Evolutionary conservation across 2,113 vertebrate genomes (phyloP).

Genomic region (Albula goreensis): DNA sequence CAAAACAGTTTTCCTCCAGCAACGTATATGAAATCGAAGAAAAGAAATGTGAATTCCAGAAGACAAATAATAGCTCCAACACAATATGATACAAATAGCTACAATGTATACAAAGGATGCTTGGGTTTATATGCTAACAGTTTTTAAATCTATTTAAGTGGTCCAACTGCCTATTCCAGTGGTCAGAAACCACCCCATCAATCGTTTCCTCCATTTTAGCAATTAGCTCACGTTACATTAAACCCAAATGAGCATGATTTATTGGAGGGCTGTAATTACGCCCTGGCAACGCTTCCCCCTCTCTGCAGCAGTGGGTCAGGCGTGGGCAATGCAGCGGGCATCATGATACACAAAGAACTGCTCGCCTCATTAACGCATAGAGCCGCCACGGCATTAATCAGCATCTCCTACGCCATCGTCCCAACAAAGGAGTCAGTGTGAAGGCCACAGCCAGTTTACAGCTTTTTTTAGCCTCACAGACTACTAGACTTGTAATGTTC

Average conservation of each 20-base stretch:
- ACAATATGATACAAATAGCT: neutral
- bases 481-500: neutral
- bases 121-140: neutral
- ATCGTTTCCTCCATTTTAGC: constrained; percentile 31
- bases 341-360: constrained; percentile 20
- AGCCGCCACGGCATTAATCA: constrained; percentile 38
- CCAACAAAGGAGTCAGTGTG: neutral
- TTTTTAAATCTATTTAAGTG: constrained; percentile 20
- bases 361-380: constrained; percentile 36
- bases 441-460: constrained; percentile 11
- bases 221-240: constrained; percentile 41
- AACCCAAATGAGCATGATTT: constrained; percentile 46
- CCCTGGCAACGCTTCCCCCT: constrained; percentile 9
- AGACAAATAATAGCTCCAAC: no score
- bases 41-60: no score
- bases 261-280: constrained; percentile 40
- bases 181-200: constrained; percentile 28
- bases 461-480: neutral
- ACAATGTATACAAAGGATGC: neutral
- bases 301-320: neutral
- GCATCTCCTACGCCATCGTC: constrained; percentile 11
- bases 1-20: no score
- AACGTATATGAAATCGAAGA: no score
- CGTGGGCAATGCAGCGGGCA: neutral
- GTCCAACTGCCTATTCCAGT: constrained; percentile 23